Evolutionary conservation across 1,140 invertebrate species (phyloP).

Genomic region (Centruroides sculpturatus): DNA sequence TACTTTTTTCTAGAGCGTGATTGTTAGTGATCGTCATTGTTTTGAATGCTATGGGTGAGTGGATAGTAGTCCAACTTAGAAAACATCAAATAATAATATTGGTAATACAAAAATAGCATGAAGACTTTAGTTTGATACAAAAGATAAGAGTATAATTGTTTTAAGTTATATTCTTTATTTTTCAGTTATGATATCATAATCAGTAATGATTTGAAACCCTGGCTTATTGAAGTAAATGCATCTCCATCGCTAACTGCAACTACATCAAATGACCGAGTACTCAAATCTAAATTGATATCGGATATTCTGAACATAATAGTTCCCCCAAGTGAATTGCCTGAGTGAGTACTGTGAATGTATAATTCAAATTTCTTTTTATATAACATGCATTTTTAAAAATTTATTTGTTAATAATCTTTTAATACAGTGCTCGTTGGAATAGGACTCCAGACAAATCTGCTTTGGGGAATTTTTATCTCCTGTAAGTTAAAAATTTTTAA

Average conservation of each 20-base stretch:
- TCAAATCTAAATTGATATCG: constrained; percentile 91
- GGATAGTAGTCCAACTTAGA: too few species aligned
- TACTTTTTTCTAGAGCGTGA: constrained; percentile 31
- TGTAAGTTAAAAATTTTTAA: constrained; percentile 40
- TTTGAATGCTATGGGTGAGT: constrained; percentile 57
- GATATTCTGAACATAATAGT: constrained; percentile 85
- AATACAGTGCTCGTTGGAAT: constrained; percentile 67
- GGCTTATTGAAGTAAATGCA: constrained; percentile 81
- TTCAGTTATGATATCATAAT: constrained; percentile 71
- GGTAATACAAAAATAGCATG: too few species aligned
- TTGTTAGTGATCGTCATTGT: constrained; percentile 60
- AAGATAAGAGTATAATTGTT: too few species aligned
- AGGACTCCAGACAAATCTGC: constrained; percentile 64
- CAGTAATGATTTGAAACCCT: constrained; percentile 68
- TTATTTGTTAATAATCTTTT: neutral
- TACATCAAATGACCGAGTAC: constrained; percentile 84
- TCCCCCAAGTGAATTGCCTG: constrained; percentile 73
- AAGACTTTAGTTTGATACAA: too few species aligned
- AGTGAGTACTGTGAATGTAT: constrained; percentile 38
- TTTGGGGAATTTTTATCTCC: constrained; percentile 72
- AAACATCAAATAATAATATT: too few species aligned
- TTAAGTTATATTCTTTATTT: too few species aligned
- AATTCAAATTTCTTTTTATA: neutral
- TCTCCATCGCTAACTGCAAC: constrained; percentile 88
- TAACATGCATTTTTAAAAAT: neutral